Conservation (phyloP, 1,140 invertebrate genomes). For the Drosophila albomicans region DNA sequence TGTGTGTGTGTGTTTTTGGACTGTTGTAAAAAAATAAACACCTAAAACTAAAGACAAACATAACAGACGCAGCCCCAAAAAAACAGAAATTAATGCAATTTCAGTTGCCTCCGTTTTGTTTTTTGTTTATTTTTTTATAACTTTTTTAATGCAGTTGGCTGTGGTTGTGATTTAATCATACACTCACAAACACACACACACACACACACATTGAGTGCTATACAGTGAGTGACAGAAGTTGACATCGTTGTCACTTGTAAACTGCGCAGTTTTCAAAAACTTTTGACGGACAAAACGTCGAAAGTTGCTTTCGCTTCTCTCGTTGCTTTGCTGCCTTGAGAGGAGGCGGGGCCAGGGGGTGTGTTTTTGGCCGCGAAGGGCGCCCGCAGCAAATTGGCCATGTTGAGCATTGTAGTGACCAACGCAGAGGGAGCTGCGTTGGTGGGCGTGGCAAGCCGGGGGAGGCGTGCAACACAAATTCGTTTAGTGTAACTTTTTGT, state of each 20-base stretch:
- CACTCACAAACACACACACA: slow-evolving; percentile 33
- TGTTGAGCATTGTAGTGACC: slow-evolving; percentile 57
- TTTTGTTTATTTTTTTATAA: slow-evolving; percentile 50
- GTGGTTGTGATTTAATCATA: slow-evolving; percentile 73
- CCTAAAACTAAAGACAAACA: slow-evolving; percentile 64
- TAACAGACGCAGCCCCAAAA: slow-evolving; percentile 53
- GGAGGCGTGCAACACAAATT: slow-evolving; percentile 62
- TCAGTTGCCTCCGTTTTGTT: slow-evolving; percentile 28
- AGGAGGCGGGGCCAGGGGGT: slow-evolving; percentile 8
- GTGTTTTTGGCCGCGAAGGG: slow-evolving; percentile 39
- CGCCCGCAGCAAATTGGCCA: slow-evolving; percentile 71
- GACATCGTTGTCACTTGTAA: slow-evolving; percentile 60
- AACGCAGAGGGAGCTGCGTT: neutral
- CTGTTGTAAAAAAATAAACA: slow-evolving; percentile 49
- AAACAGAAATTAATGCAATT: slow-evolving; percentile 71
- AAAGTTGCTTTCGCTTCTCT: slow-evolving; percentile 49
- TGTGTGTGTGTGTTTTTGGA: slow-evolving; percentile 1
- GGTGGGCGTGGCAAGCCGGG: slow-evolving; percentile 3
- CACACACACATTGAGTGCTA: neutral
- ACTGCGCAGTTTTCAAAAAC: slow-evolving; percentile 61
- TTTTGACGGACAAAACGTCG: slow-evolving; percentile 75
- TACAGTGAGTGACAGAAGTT: slow-evolving; percentile 25
- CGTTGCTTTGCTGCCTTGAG: neutral
- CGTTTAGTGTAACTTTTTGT: slow-evolving; percentile 60
- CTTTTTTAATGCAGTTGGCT: slow-evolving; percentile 76